Conservation (phyloP, 1,140 invertebrate species). For the Pemphigus obesinymphae region DNA sequence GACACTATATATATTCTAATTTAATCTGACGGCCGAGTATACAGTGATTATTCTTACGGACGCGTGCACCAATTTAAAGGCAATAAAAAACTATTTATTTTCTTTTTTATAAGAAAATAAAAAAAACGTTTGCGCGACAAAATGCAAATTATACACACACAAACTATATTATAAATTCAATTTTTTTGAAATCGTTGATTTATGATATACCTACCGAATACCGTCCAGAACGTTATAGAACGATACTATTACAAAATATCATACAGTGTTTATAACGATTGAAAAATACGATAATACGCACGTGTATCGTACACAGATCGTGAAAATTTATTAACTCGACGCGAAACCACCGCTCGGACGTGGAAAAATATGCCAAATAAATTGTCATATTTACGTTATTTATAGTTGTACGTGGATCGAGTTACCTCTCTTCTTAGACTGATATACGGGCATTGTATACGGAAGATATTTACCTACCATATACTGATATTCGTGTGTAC, state of each 20-base stretch:
- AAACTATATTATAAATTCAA: no score
- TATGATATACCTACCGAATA: no score
- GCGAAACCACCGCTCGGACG: not conserved
- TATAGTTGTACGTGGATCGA: not conserved
- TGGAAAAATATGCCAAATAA: not conserved
- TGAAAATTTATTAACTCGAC: not conserved
- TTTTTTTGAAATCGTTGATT: no score
- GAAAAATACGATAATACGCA: not conserved
- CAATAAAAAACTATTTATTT: not conserved
- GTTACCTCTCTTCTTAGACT: no score
- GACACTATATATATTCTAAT: conserved; percentile 22
- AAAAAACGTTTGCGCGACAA: not conserved
- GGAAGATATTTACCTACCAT: no score
- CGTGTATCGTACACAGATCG: not conserved
- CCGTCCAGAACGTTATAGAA: no score
- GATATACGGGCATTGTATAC: no score
- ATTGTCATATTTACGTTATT: not conserved
- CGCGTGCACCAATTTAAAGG: conserved; percentile 6
- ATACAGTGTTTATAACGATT: not conserved
- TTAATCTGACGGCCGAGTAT: not conserved
- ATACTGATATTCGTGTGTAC: no score
- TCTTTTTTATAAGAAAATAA: not conserved
- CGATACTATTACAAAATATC: not conserved
- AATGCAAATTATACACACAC: no score
- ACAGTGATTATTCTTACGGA: not conserved